A percentile compares a stretch with the other conserved stretches of the same genome.
These are phyloP conservation scores for Timema cristinae DNA, from an alignment of 2,888 invertebrate genomes.

Conservation along the genomic window DNA sequence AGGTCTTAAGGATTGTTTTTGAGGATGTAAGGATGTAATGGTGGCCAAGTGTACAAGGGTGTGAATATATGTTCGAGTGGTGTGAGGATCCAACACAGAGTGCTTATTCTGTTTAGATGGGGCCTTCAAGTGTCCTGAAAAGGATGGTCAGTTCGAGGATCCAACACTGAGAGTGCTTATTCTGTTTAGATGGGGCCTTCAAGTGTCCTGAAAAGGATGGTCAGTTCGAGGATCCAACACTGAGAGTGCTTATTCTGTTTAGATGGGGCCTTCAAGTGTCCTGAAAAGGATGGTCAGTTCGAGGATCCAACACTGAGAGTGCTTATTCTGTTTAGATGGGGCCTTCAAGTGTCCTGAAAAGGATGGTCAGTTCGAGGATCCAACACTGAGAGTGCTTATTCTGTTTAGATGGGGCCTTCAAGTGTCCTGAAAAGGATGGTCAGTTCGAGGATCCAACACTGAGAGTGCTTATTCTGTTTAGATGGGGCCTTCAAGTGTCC, in stretches of 20 bases:
- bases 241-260: neutral
- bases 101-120: slow-evolving; percentile 22
- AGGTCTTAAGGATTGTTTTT: too few relatives aligned
- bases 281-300: slow-evolving; percentile 73
- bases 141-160: slow-evolving; percentile 79
- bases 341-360: slow-evolving; percentile 71
- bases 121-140: slow-evolving; percentile 67
- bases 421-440: slow-evolving; percentile 75
- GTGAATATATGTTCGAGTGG: too few relatives aligned
- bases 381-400: slow-evolving; percentile 35
- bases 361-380: slow-evolving; percentile 76
- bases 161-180: slow-evolving; percentile 37
- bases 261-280: slow-evolving; percentile 63
- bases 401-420: slow-evolving; percentile 47
- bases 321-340: slow-evolving; percentile 21
- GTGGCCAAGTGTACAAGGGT: too few relatives aligned
- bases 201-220: slow-evolving; percentile 77
- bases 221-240: slow-evolving; percentile 66
- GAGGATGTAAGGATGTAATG: too few relatives aligned
- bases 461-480: neutral
- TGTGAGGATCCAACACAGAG: slow-evolving; percentile 41
- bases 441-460: slow-evolving; percentile 66
- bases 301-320: slow-evolving; percentile 54
- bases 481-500: slow-evolving; percentile 66
- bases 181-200: slow-evolving; percentile 45